Base-by-base conservation (phyloP, 2,797 vertebrate species). In the Cuniculus paca region DNA sequence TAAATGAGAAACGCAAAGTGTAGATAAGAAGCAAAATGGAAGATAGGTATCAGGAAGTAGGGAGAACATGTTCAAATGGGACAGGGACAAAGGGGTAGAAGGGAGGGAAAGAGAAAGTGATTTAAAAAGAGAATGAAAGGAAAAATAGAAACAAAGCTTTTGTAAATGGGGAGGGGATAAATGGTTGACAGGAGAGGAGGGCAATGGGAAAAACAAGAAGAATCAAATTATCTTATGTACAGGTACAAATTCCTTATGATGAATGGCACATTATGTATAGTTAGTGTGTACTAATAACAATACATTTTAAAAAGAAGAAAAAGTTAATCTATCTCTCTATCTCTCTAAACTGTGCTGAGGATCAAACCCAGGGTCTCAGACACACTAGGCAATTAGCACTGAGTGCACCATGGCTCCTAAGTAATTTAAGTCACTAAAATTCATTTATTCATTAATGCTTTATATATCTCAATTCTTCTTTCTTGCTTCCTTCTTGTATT, bases 401-500 rank as follows among this genome's bases (percentile, higher is more conserved):
- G 16, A 78, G 75, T 52, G 48, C 28, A 52, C 7, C 26, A 48
- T 4, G n/a, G 42, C 3, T 31, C 16, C 36, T 50, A 87, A 82
- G 78, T 56, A 17, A 86, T 79, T 93, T 72, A 86, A 42, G 48
- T 54, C 1, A 90, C 68, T 86, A 90, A 94, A 93, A 26, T 58
- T 36, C 19, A 83, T 31, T 50, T 68, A 61, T 48, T 50, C 88
- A 77, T 75, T 83, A 81, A 78, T 14, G 42, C 63, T 80, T 88
- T 48, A 95, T 70, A 61, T 58, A 90, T 68, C 11, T 80, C 90
- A 63, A 52, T 52, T 45, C 16, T 45, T 48, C 19, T 24, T 26
- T n/a, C n/a, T 45, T 31, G 26, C 8, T 78, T 52, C 9, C 31
- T 50, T 78, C 7, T 10, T 31, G 11, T 34, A 4, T 78, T 20